A percentile compares a stretch with the other conserved stretches of the same genome.
Conservation (phyloP, 2,797 vertebrate genomes). For the Trachurus trachurus region DNA sequence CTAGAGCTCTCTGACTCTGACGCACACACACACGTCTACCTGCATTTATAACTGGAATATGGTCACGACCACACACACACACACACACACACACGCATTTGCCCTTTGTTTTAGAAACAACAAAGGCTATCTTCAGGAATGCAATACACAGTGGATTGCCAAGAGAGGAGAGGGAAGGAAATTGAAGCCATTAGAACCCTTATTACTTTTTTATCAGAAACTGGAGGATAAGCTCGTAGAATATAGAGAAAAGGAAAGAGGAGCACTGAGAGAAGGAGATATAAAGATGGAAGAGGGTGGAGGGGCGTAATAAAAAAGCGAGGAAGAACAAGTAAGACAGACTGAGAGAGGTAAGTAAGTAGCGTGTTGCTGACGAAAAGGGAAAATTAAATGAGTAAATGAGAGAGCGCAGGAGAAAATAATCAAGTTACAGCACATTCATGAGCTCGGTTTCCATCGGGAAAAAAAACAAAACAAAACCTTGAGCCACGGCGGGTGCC, state of each 20-base stretch:
- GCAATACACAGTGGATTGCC: constrained; percentile 73
- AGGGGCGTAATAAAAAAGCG: constrained; percentile 40
- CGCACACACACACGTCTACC: constrained; percentile 12
- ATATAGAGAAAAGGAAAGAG: constrained; percentile 59
- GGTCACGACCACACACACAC: constrained; percentile 24
- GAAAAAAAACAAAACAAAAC: background rate
- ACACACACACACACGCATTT: constrained; percentile 27
- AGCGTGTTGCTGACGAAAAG: constrained; percentile 55
- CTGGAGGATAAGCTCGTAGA: constrained; percentile 75
- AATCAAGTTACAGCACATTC: constrained; percentile 66
- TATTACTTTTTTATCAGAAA: constrained; percentile 89
- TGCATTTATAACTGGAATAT: constrained; percentile 42
- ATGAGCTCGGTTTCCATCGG: constrained; percentile 58
- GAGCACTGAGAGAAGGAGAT: constrained; percentile 53
- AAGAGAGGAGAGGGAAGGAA: constrained; percentile 65
- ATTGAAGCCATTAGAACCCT: constrained; percentile 85
- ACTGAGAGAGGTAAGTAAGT: constrained; percentile 48
- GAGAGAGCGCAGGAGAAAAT: constrained; percentile 53
- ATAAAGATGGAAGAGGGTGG: constrained; percentile 43
- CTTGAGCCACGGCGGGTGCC: constrained; percentile 33
- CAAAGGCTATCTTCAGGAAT: constrained; percentile 81
- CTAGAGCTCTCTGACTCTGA: background rate
- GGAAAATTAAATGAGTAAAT: constrained; percentile 65
- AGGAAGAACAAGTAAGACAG: constrained; percentile 36
- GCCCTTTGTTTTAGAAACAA: constrained; percentile 81